Evolutionary conservation across 2,113 vertebrate species (phyloP).

Genomic region (Lepus timidus): DNA sequence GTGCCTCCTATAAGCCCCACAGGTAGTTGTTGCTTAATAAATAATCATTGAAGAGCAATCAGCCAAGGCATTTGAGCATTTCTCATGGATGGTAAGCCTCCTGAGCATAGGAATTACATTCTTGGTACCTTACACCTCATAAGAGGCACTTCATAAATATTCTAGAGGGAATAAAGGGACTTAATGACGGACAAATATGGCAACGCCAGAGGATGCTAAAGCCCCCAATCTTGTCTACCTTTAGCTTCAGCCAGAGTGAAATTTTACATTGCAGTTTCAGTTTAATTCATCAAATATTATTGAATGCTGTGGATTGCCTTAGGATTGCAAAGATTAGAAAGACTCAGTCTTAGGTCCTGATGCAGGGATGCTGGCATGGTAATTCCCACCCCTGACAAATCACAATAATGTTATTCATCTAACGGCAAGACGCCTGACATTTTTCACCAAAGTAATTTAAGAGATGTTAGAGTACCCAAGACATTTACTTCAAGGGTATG

Average conservation of each 20-base stretch:
- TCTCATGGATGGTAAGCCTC: neutral
- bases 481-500: neutral
- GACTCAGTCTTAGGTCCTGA: neutral
- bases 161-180: neutral
- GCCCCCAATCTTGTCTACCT: neutral
- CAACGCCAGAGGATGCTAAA: conserved; percentile 51
- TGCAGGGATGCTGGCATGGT: neutral
- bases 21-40: neutral
- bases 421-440: neutral
- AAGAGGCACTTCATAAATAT: neutral
- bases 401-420: neutral
- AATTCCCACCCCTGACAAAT: neutral
- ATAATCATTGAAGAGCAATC: neutral
- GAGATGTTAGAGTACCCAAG: neutral
- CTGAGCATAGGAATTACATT: neutral
- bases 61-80: neutral
- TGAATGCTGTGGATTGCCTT: neutral
- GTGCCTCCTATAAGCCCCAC: neutral
- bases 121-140: neutral
- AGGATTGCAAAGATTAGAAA: neutral
- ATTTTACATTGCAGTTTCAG: neutral
- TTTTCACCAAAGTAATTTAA: neutral
- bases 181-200: neutral
- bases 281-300: conserved; percentile 26
- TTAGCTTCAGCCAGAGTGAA: neutral